A percentile compares a stretch with the other conserved stretches of the same genome.
Evolutionary conservation across 2,113 vertebrate genomes (phyloP).

Genomic region (Taxidea taxus): DNA sequence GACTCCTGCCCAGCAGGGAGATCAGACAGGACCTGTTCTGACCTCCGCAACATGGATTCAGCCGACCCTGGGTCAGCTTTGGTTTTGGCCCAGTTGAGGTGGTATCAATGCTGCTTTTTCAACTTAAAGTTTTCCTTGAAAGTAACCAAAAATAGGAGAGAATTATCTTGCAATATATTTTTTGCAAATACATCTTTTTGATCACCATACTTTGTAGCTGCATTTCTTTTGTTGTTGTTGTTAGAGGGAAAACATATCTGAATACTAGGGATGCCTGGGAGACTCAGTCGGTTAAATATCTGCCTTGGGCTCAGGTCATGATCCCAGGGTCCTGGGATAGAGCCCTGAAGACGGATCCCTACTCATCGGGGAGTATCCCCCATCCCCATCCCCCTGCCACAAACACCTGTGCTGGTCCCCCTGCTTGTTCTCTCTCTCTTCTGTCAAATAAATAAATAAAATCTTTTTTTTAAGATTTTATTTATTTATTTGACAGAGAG

Average conservation of each 20-base stretch:
- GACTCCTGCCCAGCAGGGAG: neutral
- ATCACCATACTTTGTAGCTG: neutral
- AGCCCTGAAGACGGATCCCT: neutral
- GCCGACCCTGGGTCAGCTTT: neutral
- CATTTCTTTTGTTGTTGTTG: neutral
- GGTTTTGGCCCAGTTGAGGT: neutral
- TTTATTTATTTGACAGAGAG: too few relatives aligned
- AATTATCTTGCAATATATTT: neutral
- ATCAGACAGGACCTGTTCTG: neutral
- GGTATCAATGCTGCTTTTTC: neutral
- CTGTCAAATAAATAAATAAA: neutral
- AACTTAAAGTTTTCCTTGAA: slow-evolving; percentile 29
- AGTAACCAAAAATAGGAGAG: neutral
- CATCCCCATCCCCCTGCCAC: rapidly evolving
- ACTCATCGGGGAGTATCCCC: neutral
- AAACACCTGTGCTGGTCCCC: neutral
- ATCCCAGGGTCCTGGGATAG: neutral
- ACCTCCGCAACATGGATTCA: neutral
- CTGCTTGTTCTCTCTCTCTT: neutral
- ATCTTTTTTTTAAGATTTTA: too few relatives aligned
- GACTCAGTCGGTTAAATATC: neutral
- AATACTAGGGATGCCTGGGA: neutral
- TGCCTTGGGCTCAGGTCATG: neutral
- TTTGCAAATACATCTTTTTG: slow-evolving; percentile 19
- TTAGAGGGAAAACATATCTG: neutral